These are phyloP conservation scores for Scaptomyza pallida DNA, from an alignment of 1,140 invertebrate genomes.

Conservation along the genomic window DNA sequence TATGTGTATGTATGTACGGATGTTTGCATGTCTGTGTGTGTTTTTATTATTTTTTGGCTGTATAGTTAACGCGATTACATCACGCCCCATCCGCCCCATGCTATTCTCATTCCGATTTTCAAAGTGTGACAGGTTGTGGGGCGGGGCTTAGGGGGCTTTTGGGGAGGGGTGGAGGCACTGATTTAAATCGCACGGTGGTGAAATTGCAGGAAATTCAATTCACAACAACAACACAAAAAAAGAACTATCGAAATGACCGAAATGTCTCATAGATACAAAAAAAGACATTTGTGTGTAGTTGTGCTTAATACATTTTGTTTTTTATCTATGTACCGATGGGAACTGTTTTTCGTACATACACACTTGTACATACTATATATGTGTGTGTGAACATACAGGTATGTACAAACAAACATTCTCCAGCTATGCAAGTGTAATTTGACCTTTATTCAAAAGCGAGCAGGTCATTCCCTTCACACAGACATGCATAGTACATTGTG, in stretches of 20 bases:
- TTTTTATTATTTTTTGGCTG: slow-evolving; percentile 39
- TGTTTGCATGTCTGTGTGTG: slow-evolving; percentile 13
- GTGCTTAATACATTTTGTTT: not conserved
- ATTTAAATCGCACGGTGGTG: slow-evolving; percentile 51
- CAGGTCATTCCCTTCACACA: slow-evolving; percentile 68
- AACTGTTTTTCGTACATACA: slow-evolving; percentile 27
- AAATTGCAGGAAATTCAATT: slow-evolving; percentile 82
- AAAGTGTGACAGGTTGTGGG: slow-evolving; percentile 24
- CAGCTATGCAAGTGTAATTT: slow-evolving; percentile 58
- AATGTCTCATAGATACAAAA: slow-evolving; percentile 15
- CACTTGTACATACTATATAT: not conserved
- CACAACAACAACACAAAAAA: slow-evolving; percentile 48
- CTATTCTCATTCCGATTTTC: slow-evolving; percentile 24
- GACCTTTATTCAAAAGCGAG: slow-evolving; percentile 66
- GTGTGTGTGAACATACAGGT: not conserved
- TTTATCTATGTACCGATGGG: slow-evolving; percentile 30
- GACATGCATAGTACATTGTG: not conserved
- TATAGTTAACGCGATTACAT: slow-evolving; percentile 74
- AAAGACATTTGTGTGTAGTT: not conserved
- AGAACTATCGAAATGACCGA: slow-evolving; percentile 41
- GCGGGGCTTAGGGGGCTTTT: not conserved
- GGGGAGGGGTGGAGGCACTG: slow-evolving; percentile 6
- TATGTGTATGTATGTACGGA: not conserved
- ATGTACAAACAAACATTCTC: not conserved
- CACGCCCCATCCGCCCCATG: slow-evolving; percentile 50